Conservation (phyloP, 2,888 invertebrate species). For the Sarcophaga subvicina region DNA sequence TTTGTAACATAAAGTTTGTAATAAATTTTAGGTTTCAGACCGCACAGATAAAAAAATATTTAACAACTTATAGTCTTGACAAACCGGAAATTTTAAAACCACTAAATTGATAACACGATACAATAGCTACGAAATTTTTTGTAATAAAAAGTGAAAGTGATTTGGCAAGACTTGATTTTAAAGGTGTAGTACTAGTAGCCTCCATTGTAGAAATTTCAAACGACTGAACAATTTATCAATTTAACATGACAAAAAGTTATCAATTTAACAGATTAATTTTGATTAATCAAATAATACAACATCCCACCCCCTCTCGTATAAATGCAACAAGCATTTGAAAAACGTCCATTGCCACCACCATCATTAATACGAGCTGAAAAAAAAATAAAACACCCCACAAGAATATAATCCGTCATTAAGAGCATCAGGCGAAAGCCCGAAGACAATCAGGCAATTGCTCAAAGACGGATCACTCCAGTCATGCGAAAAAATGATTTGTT, state of each 20-base stretch:
- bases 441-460: conserved; percentile 67
- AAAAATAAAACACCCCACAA: conserved; percentile 55
- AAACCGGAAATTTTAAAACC: too few relatives aligned
- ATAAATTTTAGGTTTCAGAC: too few relatives aligned
- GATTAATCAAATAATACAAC: conserved; percentile 57
- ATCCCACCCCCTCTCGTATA: conserved; percentile 18
- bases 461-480: conserved; percentile 68
- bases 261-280: conserved; percentile 65
- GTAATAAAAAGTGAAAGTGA: too few relatives aligned
- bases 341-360: conserved; percentile 18
- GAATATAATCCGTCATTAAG: conserved; percentile 68
- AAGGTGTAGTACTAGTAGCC: too few relatives aligned
- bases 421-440: conserved; percentile 66
- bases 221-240: conserved; percentile 55
- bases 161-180: too few relatives aligned
- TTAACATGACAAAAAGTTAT: conserved; percentile 65
- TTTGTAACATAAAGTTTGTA: too few relatives aligned
- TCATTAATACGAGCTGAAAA: neutral
- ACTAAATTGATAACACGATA: too few relatives aligned
- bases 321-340: conserved; percentile 60
- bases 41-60: too few relatives aligned
- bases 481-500: conserved; percentile 71
- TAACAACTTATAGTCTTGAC: too few relatives aligned
- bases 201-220: too few relatives aligned
- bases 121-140: too few relatives aligned